Conservation (phyloP, 2,888 invertebrate genomes). For the Mactromeris polynyma region DNA sequence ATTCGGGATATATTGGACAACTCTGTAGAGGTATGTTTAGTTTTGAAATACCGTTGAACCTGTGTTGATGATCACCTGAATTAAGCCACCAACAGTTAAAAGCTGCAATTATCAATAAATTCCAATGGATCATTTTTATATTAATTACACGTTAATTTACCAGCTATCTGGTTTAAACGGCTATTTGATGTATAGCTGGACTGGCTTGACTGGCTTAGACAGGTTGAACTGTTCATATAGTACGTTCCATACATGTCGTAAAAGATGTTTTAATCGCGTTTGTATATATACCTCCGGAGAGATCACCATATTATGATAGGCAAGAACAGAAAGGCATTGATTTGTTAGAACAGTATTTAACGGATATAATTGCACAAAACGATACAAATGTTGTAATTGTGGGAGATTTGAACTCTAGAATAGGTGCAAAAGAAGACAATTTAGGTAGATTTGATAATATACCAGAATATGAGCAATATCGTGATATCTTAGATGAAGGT, state of each 20-base stretch:
- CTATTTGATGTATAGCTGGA: no score
- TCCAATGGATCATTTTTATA: no score
- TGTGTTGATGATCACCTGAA: no score
- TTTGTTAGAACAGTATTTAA: conserved; percentile 5
- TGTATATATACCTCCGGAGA: conserved; percentile 20
- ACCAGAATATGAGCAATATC: background rate
- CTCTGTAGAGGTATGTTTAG: conserved; percentile 40
- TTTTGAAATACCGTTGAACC: no score
- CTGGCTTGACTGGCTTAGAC: no score
- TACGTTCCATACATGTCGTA: no score
- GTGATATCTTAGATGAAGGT: conserved; percentile 7
- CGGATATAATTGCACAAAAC: background rate
- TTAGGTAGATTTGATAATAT: no score
- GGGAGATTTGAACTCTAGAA: conserved; percentile 16
- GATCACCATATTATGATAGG: conserved; percentile 5
- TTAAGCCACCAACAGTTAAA: no score
- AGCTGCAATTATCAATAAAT: no score
- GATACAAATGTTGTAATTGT: background rate
- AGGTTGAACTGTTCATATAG: no score
- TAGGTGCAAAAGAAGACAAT: background rate
- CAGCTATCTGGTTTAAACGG: no score
- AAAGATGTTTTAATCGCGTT: background rate
- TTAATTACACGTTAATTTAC: no score
- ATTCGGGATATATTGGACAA: conserved; percentile 29
- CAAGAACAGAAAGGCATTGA: background rate